Conservation (phyloP, 2,113 vertebrate species). For the Rousettus leschenaultii region DNA sequence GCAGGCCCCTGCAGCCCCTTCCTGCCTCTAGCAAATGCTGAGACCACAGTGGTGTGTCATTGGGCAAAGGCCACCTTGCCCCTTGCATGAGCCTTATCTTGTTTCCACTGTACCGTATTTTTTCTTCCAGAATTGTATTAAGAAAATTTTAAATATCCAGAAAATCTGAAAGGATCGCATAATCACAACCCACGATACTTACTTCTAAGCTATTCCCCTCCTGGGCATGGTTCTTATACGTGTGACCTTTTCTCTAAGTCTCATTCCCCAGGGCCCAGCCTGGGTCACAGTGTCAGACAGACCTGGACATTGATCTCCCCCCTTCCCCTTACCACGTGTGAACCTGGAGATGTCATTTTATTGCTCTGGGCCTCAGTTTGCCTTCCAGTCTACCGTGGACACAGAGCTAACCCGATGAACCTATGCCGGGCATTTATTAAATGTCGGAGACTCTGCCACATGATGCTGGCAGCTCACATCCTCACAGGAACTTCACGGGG, state of each 20-base stretch:
- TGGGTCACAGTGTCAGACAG: neutral
- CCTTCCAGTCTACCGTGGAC: neutral
- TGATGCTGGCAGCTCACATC: neutral
- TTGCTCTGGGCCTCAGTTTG: neutral
- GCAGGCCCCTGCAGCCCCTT: neutral
- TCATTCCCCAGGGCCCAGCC: too few species aligned
- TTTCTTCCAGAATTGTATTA: neutral
- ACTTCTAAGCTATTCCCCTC: neutral
- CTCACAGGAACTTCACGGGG: rapidly evolving
- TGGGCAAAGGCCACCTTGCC: neutral
- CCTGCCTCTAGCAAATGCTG: neutral
- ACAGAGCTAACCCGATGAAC: neutral
- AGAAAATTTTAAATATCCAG: neutral
- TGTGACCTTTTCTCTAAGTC: neutral
- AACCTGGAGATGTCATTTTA: neutral
- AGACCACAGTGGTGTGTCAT: neutral
- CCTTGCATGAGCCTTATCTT: neutral
- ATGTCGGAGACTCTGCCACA: rapidly evolving
- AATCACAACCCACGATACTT: neutral
- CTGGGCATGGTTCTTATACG: neutral
- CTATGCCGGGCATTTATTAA: neutral
- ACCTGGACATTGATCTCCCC: neutral
- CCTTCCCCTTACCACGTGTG: neutral
- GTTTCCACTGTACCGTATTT: rapidly evolving
- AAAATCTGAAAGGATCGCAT: neutral